Evolutionary conservation across 2,797 vertebrate genomes (phyloP).

Genomic region (Lagothrix lagotricha): DNA sequence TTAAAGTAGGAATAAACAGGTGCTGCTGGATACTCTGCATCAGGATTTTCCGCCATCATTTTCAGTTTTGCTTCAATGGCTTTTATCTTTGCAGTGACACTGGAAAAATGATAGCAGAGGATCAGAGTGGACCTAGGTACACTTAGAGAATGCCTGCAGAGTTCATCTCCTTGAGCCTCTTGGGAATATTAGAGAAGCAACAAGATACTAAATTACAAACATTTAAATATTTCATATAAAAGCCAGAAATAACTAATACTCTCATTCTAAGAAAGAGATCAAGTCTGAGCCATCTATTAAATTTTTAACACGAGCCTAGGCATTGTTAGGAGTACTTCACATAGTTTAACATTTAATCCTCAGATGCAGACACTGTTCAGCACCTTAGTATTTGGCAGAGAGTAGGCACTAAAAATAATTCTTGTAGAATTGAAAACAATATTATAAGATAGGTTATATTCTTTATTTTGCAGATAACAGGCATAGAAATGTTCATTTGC

Average conservation of each 20-base stretch:
- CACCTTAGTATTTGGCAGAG: background rate
- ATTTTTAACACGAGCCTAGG: background rate
- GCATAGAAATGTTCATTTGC: background rate
- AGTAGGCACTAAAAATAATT: background rate
- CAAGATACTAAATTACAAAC: background rate
- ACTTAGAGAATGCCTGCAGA: background rate
- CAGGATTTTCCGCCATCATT: conserved; percentile 99
- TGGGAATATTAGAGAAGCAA: background rate
- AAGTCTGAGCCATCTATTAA: background rate
- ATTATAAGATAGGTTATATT: background rate
- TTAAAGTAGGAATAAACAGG: conserved; percentile 97
- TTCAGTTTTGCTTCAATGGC: conserved; percentile 99
- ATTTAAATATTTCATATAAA: background rate
- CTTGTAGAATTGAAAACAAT: background rate
- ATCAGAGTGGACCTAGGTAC: background rate
- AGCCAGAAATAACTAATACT: background rate
- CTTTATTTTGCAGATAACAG: conserved; percentile 1
- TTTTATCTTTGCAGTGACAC: conserved; percentile 97
- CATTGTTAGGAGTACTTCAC: background rate
- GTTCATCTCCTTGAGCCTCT: background rate
- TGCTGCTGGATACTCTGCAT: conserved; percentile 92
- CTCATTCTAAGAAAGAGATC: background rate
- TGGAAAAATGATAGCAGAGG: conserved; percentile 78
- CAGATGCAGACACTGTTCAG: background rate
- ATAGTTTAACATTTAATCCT: background rate